phyloP scores from a whole-genome alignment of 2,888 invertebrate species.

The Lucinisca nassula region DNA sequence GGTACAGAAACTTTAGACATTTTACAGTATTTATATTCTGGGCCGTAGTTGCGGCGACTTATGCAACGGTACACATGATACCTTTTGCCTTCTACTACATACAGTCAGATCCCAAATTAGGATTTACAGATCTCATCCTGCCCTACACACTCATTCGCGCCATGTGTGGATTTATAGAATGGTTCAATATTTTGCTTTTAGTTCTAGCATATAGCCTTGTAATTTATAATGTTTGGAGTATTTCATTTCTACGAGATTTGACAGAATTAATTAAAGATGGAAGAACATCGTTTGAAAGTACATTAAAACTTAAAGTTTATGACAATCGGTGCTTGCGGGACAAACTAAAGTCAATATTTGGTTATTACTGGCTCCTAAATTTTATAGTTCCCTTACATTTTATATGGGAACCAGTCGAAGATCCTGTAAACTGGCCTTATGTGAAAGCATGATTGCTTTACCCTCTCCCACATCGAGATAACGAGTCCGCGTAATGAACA shows the following conservation, averaged over 20 bases:
- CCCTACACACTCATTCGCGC: constrained; percentile 76
- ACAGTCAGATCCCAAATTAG: constrained; percentile 59
- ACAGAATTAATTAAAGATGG: constrained; percentile 72
- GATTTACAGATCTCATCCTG: constrained; percentile 76
- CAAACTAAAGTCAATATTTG: constrained; percentile 80
- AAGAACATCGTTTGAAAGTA: constrained; percentile 82
- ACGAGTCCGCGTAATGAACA: no score
- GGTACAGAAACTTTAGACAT: constrained; percentile 84
- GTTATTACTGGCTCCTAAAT: constrained; percentile 79
- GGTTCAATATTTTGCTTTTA: constrained; percentile 67
- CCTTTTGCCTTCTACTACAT: constrained; percentile 36
- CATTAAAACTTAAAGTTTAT: constrained; percentile 76
- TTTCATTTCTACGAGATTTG: constrained; percentile 75
- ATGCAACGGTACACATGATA: constrained; percentile 71
- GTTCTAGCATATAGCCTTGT: constrained; percentile 75
- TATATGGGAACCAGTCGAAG: constrained; percentile 76
- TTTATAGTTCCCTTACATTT: constrained; percentile 82
- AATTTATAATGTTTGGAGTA: constrained; percentile 75
- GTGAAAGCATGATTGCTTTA: constrained; percentile 9
- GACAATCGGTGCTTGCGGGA: constrained; percentile 67
- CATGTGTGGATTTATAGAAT: constrained; percentile 69
- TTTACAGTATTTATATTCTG: constrained; percentile 84
- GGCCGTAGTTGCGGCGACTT: constrained; percentile 74
- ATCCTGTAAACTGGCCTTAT: constrained; percentile 80
- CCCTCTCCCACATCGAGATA: no score